Evolutionary conservation across 2,113 vertebrate species (phyloP), one percentile per base, ranked within the genome.

Genomic region (Apteryx owenii): DNA sequence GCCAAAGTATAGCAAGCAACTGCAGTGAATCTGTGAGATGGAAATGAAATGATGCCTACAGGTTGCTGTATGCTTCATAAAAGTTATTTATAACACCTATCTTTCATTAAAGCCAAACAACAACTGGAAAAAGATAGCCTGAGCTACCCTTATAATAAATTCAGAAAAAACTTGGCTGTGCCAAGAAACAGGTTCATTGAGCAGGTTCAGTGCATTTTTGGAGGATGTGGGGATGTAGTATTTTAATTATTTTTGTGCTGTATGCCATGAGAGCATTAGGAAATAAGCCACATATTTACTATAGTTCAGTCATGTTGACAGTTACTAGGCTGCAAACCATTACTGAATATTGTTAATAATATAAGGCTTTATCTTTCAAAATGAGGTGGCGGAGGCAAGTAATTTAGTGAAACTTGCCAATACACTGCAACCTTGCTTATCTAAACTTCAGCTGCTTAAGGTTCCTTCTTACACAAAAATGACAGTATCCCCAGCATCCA

Each of bases 21-120:
- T 96, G 50, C 90, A 91, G 36, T 88, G 53, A 96, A 78, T 77
- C 15, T 79, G 25, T 40, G 53, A 65, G 81, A 81, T 77, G 19
- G 14, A 97, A 85, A 85, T 71, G 0, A 96, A 94, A 92, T 46
- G 1, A 92, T 88, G 20, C n/a, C 79, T 92, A 90, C 21, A 76
- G 58, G 85, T 92, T 88, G 81, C n/a, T 62, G 14, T 10, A 46
- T 66, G 42, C 33, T 93, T 93, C 75, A 72, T 64, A 51, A n/a
- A 78, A 81, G 25, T 85, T 95, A 92, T 93, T 88, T 90, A 85
- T 89, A 87, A 66, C 22, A 64, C 4, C 2, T 8, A 50, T 76
- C 94, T 94, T 92, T 94, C 44, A 81, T 89, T 91, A 94, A 88
- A 94, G 38, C 51, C 38, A 89, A 95, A 72, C 21, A 91, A 93